phyloP scores from a whole-genome alignment of 1,140 invertebrate species.

The Heterodera schachtii region DNA sequence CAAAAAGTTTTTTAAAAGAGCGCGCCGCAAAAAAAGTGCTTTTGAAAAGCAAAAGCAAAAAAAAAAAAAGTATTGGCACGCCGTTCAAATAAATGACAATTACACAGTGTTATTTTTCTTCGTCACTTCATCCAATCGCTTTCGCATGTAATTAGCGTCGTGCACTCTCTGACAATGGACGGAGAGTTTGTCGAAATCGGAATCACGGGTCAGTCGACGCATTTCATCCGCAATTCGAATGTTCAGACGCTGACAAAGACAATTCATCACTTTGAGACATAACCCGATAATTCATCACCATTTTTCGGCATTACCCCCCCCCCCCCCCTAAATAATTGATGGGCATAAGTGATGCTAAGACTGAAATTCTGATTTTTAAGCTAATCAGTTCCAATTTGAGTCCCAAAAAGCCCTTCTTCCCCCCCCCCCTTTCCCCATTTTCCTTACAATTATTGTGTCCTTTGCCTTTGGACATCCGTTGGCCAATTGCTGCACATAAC shows the following conservation, averaged over 20 bases:
- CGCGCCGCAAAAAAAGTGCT: too few species aligned
- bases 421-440: not conserved
- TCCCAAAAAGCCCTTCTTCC: not conserved
- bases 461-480: constrained; percentile 49
- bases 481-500: constrained; percentile 56
- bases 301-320: not conserved
- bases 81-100: too few species aligned
- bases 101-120: constrained; percentile 1
- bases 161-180: constrained; percentile 44
- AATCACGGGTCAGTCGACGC: constrained; percentile 45
- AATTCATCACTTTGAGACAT: too few species aligned
- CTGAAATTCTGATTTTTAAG: too few species aligned
- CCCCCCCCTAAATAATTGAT: too few species aligned
- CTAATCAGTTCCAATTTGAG: too few species aligned
- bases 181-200: constrained; percentile 30
- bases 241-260: constrained; percentile 41
- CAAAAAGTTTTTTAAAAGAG: too few species aligned
- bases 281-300: not conserved
- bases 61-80: too few species aligned
- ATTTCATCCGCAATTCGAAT: constrained; percentile 54
- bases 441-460: constrained; percentile 51
- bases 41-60: too few species aligned
- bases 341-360: too few species aligned
- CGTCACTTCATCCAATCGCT: constrained; percentile 22
- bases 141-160: constrained; percentile 35